Conservation (phyloP, 2,888 invertebrate species). For the Acrobasis consociella region DNA sequence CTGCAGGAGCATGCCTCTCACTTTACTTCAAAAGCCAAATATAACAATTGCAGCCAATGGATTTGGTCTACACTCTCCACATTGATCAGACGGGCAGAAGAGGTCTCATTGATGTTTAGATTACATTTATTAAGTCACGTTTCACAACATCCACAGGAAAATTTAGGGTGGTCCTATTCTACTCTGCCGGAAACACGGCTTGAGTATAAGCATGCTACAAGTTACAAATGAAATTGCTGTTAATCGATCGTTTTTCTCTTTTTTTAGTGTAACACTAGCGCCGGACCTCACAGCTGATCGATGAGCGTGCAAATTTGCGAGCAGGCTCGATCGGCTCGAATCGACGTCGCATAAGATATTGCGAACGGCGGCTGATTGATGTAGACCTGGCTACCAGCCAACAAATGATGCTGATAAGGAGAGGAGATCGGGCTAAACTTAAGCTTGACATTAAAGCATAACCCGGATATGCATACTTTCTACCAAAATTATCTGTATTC, state of each 20-base stretch:
- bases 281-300: slow-evolving; percentile 34
- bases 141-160: too few species aligned
- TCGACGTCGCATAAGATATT: slow-evolving; percentile 13
- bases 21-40: too few species aligned
- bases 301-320: slow-evolving; percentile 35
- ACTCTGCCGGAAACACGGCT: too few species aligned
- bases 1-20: too few species aligned
- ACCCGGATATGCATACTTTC: neutral
- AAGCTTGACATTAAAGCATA: neutral
- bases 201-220: too few species aligned
- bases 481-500: too few species aligned
- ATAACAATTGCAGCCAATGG: too few species aligned
- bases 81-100: too few species aligned
- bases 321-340: slow-evolving; percentile 11
- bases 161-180: too few species aligned
- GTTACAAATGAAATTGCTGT: neutral
- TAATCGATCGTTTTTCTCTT: neutral
- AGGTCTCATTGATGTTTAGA: too few species aligned
- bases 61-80: too few species aligned
- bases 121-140: too few species aligned
- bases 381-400: slow-evolving; percentile 37
- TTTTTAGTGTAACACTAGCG: neutral
- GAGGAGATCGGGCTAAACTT: neutral
- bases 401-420: slow-evolving; percentile 5
- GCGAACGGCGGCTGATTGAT: slow-evolving; percentile 46